Evolutionary conservation across 2,113 vertebrate species (phyloP), one percentile per base, ranked within the genome.

Genomic region (Oryzias celebensis): DNA sequence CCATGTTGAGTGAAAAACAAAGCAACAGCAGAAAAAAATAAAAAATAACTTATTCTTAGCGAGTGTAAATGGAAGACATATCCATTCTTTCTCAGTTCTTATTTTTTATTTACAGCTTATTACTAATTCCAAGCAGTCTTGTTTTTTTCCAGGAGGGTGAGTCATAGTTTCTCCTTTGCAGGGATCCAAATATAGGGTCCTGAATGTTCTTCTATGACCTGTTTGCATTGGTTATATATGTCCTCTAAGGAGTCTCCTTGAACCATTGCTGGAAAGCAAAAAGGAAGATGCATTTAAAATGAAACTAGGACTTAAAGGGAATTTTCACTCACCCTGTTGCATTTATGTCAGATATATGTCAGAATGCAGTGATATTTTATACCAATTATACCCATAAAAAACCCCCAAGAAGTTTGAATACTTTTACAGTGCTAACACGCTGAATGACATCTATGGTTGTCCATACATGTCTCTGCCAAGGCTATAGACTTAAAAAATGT

Each of bases 161-260:
- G 67, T 76, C 86, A 92, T 96, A 98, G 93, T 89, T 97, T 98
- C 84, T 99, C 96, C 92, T 98, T 99, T 52, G 97, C 98, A 80
- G 97, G 95, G 90, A 98, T 94, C 97, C 97, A 99, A 94, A 98
- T 97, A 92, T 94, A 99, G 82, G 96, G 94, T 91, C 96, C 96
- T 86, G 97, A 98, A 77, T 99, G 95, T 91, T 98, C 96, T 90
- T 99, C 97, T 89, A 99, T 98, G 83, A 97, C 94, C 89, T 96
- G 91, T 92, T 99, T 99, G 94, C 96, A 97, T 85, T 96, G 93
- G 90, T 94, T 95, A 93, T 99, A 99, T 93, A 99, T 95, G 87
- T 97, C 96, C 92, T 98, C 96, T 93, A 98, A 91, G 80, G 94
- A 97, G 84, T 98, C 95, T 84, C 94, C 96, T 94, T 98, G 96